Base-by-base conservation (phyloP, 2,113 vertebrate genomes). In the Gadus macrocephalus region DNA sequence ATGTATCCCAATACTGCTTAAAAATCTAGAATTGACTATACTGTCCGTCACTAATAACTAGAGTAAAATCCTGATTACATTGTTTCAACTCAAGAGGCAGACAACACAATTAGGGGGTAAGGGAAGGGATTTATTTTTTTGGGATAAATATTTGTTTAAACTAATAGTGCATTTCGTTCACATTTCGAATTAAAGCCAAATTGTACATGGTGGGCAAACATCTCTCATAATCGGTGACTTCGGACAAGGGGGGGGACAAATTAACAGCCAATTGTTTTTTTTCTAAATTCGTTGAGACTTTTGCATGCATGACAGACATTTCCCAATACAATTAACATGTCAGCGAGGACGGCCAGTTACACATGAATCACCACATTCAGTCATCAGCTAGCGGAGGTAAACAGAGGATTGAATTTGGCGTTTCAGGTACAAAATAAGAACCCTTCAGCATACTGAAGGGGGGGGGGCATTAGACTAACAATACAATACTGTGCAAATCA, bases 261-360 rank as follows among this genome's bases (percentile, higher is more conserved):
- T 91, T 89, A 15, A 71, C 42, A 86, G 86, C 90, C 91, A 92
- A 93, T 92, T 92, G 68, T 20, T 28, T 72, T 69, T 59, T 0
- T 66, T 86, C 88, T 89, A 86, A 89, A 67, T 67, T 76, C 49
- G 49, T 78, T 82, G 87, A 86, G 87, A 90, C 86, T 76, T 83
- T 79, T 78, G 86, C 70, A 87, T 85, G 83, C 73, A 78, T 15
- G 42, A 83, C 63, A 76, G 19, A 9, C 42, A 49, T 49, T 49
- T 49, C 42, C 1, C 9, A 49, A 35, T 4, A 35, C 31, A 35
- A 5, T 9, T 62, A 22, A 59, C 69, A 69, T 25, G 73, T 74
- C 15, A 55, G 72, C 28, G 38, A 4, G 15, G 25, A 71, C 19
- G 65, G 66, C 14, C 69, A 69, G 12, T 17, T 16, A 53, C 82